Evolutionary conservation across 2,888 invertebrate genomes (phyloP).

Genomic region (Cryptocheilus praepositus): DNA sequence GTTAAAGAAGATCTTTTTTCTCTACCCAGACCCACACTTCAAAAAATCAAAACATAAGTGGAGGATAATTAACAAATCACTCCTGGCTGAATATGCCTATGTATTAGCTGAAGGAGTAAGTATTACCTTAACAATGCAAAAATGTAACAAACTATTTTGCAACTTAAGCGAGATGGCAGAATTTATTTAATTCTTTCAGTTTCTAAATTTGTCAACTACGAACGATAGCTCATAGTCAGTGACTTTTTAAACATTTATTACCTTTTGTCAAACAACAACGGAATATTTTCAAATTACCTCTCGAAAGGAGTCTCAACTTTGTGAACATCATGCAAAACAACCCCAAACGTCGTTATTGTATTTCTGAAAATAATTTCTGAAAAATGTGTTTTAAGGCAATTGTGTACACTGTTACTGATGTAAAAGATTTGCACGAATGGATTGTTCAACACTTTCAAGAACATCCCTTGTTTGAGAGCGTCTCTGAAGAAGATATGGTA

Average conservation of each 20-base stretch:
- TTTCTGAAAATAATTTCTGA: neutral
- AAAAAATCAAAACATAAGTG: slow-evolving; percentile 99
- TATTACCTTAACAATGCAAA: slow-evolving; percentile 35
- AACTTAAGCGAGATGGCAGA: too few relatives aligned
- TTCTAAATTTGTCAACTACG: too few relatives aligned
- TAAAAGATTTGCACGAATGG: slow-evolving; percentile 97
- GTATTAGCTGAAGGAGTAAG: slow-evolving; percentile 88
- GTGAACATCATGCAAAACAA: too few relatives aligned
- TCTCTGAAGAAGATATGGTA: slow-evolving; percentile 87
- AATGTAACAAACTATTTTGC: slow-evolving; percentile 14
- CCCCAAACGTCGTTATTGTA: neutral
- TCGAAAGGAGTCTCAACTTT: too few relatives aligned
- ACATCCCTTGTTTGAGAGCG: slow-evolving; percentile 91
- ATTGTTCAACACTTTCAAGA: slow-evolving; percentile 93
- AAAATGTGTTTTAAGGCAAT: slow-evolving; percentile 80
- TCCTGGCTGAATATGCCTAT: slow-evolving; percentile 98
- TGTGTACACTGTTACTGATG: slow-evolving; percentile 98
- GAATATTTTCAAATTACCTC: slow-evolving; percentile 8
- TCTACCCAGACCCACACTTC: slow-evolving; percentile 99
- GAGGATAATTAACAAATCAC: slow-evolving; percentile 95
- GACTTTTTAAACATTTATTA: too few relatives aligned
- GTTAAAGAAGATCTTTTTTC: slow-evolving; percentile 97
- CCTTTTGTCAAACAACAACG: too few relatives aligned
- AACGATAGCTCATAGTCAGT: too few relatives aligned
- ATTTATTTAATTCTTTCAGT: too few relatives aligned